A percentile compares a stretch with the other conserved stretches of the same genome.
phyloP scores from a whole-genome alignment of 64 coral and sea anemone genomes.

The Stichodactyla helianthus region DNA sequence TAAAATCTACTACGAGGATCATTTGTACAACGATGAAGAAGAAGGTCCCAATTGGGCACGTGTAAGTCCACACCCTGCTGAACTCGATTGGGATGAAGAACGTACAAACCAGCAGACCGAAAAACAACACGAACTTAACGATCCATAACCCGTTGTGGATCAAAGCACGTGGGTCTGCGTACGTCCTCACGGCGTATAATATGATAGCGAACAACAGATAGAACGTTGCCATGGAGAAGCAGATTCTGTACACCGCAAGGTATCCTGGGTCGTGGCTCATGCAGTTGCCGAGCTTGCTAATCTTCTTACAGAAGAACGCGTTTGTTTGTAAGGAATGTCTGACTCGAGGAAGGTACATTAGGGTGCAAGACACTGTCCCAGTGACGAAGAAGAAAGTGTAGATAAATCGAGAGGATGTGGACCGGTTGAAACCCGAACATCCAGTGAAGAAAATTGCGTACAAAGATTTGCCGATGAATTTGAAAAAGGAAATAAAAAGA shows the following conservation, averaged over 20 bases:
- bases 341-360: conserved; percentile 76
- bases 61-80: conserved; percentile 83
- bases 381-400: conserved; percentile 76
- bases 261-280: conserved; percentile 92
- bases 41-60: conserved; percentile 73
- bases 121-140: conserved; percentile 94
- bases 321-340: conserved; percentile 57
- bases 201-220: conserved; percentile 80
- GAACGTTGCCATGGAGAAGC: conserved; percentile 92
- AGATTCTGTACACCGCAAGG: conserved; percentile 88
- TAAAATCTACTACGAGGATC: conserved; percentile 66
- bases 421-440: conserved; percentile 64
- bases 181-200: conserved; percentile 52
- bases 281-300: conserved; percentile 78
- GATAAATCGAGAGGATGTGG: conserved; percentile 60
- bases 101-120: conserved; percentile 71
- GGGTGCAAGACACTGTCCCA: conserved; percentile 50
- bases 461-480: conserved; percentile 62
- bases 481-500: conserved; percentile 53
- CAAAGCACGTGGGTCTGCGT: conserved; percentile 62
- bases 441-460: conserved; percentile 55
- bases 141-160: conserved; percentile 85
- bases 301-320: conserved; percentile 70
- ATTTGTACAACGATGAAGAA: conserved; percentile 81
- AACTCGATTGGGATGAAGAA: conserved; percentile 94